Conservation (phyloP, 1,140 invertebrate genomes). For the Ceratina calcarata region DNA sequence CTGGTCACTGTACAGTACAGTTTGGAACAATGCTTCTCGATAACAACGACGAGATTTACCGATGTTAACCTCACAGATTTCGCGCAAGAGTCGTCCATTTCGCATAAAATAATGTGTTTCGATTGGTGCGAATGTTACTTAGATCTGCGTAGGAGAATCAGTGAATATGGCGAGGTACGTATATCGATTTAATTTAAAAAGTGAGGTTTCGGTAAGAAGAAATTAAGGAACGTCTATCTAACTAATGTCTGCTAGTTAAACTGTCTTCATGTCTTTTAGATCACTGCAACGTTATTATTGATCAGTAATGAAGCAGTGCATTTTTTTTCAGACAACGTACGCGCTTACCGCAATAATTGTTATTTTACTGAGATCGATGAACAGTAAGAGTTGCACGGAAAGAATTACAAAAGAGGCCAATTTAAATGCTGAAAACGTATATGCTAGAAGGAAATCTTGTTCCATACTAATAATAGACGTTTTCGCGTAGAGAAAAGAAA, state of each 20-base stretch:
- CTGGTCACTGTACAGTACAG: too few relatives aligned
- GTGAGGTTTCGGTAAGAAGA: too few relatives aligned
- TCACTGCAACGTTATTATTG: not conserved
- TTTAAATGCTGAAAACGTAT: not conserved
- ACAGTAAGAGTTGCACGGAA: not conserved
- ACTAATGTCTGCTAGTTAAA: not conserved
- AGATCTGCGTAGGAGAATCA: not conserved
- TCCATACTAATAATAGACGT: not conserved
- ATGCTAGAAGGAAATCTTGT: constrained; percentile 10
- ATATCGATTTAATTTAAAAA: not conserved
- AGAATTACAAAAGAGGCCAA: constrained; percentile 28
- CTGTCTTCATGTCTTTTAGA: not conserved
- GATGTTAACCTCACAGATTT: not conserved
- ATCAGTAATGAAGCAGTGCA: not conserved
- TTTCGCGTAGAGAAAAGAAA: not conserved
- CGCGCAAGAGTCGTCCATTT: not conserved
- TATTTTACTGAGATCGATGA: not conserved
- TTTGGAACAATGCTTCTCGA: not conserved
- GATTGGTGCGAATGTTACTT: not conserved
- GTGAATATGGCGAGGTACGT: not conserved
- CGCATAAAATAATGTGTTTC: not conserved
- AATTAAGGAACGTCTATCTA: not conserved
- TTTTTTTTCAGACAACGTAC: not conserved
- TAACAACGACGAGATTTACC: not conserved
- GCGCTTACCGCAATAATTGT: not conserved